A percentile compares a stretch with the other conserved stretches of the same genome.
Conservation (phyloP, 2,113 vertebrate species). For the Polypterus bichir region DNA sequence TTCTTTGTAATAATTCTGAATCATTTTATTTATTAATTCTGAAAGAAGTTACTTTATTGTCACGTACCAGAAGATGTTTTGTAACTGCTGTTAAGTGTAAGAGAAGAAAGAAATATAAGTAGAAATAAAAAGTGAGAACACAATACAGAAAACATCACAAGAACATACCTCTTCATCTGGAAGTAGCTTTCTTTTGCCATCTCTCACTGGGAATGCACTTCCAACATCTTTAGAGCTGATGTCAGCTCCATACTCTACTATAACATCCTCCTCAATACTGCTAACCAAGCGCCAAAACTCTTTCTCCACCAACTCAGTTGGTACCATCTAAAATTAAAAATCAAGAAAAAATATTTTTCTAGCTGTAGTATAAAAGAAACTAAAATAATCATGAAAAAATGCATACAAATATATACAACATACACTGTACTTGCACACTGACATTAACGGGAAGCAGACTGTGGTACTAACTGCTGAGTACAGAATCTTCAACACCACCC, state of each 20-base stretch:
- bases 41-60: no score
- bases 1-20: no score
- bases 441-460: no score
- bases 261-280: slow-evolving; percentile 94
- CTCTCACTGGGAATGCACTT: slow-evolving; percentile 84
- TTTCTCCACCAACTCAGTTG: slow-evolving; percentile 92
- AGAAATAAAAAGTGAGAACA: no score
- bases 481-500: no score
- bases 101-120: not conserved
- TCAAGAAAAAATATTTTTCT: no score
- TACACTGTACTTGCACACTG: no score
- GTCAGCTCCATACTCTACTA: slow-evolving; percentile 93
- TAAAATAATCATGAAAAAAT: no score
- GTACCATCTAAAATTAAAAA: slow-evolving; percentile 71
- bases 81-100: not conserved
- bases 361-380: no score
- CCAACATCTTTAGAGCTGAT: slow-evolving; percentile 95
- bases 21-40: not conserved
- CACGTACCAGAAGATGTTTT: not conserved
- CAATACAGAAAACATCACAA: no score
- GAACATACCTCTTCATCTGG: slow-evolving; percentile 79
- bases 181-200: slow-evolving; percentile 73
- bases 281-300: slow-evolving; percentile 96
- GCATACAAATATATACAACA: no score
- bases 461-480: no score